phyloP scores from a whole-genome alignment of 2,797 vertebrate genomes.

The Silurus lanzhouensis region DNA sequence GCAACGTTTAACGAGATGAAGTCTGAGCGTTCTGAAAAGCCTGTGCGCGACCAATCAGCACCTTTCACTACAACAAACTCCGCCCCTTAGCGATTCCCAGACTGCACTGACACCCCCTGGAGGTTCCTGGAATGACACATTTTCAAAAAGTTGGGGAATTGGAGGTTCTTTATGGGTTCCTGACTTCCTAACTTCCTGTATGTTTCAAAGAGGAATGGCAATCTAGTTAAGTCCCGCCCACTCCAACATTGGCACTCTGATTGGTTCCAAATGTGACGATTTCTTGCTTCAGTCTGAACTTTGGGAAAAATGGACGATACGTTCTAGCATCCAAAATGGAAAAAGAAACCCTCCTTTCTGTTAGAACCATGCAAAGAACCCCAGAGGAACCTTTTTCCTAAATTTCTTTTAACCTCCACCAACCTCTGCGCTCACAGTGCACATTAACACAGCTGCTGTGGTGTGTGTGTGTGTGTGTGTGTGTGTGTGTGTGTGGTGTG shows the following conservation, averaged over 20 bases:
- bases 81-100: not conserved
- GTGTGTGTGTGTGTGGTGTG: not conserved
- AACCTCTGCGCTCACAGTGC: not conserved
- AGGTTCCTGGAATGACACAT: slow-evolving; percentile 1
- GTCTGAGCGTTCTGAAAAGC: not conserved
- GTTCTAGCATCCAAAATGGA: not conserved
- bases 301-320: not conserved
- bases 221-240: not conserved
- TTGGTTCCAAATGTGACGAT: not conserved
- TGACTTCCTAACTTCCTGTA: not conserved
- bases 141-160: not conserved
- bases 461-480: not conserved
- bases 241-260: not conserved
- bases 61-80: not conserved
- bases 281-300: not conserved
- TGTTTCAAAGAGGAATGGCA: not conserved
- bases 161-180: not conserved
- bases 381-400: not conserved
- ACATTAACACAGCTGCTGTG: not conserved
- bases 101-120: not conserved
- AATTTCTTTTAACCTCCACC: not conserved
- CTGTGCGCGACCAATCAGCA: not conserved
- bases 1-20: too few relatives aligned
- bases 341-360: not conserved
- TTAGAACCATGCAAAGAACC: not conserved